A percentile compares a stretch with the other conserved stretches of the same genome.
These are phyloP conservation scores for Camponotus fellah DNA, from an alignment of 2,888 invertebrate species.

Conservation along the genomic window DNA sequence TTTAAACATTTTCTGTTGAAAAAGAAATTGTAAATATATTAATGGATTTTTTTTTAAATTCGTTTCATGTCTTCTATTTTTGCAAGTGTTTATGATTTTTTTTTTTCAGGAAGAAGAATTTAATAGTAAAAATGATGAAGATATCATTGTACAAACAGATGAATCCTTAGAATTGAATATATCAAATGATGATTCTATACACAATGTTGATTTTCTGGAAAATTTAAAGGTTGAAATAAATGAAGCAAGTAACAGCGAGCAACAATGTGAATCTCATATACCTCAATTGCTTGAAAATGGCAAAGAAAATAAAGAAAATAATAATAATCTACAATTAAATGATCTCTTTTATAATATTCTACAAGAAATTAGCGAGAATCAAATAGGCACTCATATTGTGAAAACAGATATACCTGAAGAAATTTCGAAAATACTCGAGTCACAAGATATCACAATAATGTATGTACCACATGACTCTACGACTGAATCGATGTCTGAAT, in stretches of 20 bases:
- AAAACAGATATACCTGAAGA: conserved; percentile 68
- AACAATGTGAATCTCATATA: conserved; percentile 55
- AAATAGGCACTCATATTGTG: conserved; percentile 18
- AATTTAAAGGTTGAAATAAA: conserved; percentile 32
- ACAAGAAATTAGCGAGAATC: conserved; percentile 7
- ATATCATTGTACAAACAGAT: conserved; percentile 13
- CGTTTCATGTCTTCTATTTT: background rate
- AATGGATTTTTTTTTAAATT: background rate
- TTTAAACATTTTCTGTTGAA: background rate
- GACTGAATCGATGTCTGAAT: conserved; percentile 50
- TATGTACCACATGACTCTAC: conserved; percentile 68
- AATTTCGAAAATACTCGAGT: conserved; percentile 67
- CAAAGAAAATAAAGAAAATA: conserved; percentile 38
- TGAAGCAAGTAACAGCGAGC: background rate
- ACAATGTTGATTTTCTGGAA: conserved; percentile 19
- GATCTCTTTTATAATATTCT: conserved; percentile 60
- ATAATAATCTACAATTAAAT: conserved; percentile 41
- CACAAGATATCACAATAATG: conserved; percentile 74
- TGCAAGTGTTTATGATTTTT: background rate
- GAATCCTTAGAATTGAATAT: conserved; percentile 35
- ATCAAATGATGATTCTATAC: background rate
- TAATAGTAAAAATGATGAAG: conserved; percentile 35
- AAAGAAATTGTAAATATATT: background rate
- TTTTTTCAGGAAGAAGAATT: conserved; percentile 59
- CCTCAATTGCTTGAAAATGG: conserved; percentile 49